Conservation (phyloP, 2,797 vertebrate genomes). For the Balearica regulorum region DNA sequence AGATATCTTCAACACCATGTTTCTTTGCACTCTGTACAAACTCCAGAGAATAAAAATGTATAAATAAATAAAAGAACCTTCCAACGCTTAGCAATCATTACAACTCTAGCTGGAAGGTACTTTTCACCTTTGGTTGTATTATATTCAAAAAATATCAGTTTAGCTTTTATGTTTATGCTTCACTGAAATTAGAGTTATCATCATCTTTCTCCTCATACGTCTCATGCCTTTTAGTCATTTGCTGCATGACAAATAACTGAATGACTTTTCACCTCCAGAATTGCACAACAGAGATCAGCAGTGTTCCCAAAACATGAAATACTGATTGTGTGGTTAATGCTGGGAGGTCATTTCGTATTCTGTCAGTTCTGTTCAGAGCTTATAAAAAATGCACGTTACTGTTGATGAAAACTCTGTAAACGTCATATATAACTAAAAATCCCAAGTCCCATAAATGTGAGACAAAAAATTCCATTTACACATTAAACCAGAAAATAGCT, state of each 20-base stretch:
- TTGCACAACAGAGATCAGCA: neutral
- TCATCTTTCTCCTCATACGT: slow-evolving; percentile 6
- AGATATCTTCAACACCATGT: neutral
- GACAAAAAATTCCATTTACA: neutral
- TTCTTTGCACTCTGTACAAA: neutral
- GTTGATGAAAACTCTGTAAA: neutral
- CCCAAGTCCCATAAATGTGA: neutral
- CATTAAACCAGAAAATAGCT: neutral
- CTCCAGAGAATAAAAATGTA: neutral
- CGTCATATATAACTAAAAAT: neutral
- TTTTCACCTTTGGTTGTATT: slow-evolving; percentile 26
- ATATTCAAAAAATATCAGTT: slow-evolving; percentile 23
- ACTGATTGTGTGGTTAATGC: neutral
- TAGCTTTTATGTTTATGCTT: slow-evolving; percentile 24
- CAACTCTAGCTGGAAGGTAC: neutral
- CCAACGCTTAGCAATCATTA: neutral
- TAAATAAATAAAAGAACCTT: neutral
- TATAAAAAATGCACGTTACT: neutral
- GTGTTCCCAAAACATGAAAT: neutral
- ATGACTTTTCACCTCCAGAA: slow-evolving; percentile 40
- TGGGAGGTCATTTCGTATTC: slow-evolving; percentile 12
- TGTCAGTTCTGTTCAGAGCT: neutral
- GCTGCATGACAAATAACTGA: slow-evolving; percentile 16
- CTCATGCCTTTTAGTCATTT: slow-evolving; percentile 35
- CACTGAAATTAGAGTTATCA: slow-evolving; percentile 57